Conservation (phyloP, 1,140 invertebrate genomes). For the Cherax quadricarinatus region DNA sequence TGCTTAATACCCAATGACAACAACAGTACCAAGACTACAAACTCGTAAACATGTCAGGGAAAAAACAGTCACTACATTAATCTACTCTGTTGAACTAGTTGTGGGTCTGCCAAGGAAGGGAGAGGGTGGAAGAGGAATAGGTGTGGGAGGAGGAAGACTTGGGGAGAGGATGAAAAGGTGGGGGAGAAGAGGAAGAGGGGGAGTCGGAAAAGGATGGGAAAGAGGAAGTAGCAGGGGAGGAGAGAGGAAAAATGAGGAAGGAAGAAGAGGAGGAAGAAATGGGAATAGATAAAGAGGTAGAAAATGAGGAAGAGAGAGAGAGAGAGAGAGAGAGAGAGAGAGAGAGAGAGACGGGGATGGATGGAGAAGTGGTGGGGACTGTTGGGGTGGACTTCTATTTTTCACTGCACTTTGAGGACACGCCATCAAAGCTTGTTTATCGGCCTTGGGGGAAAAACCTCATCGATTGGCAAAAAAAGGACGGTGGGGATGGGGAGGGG, state of each 20-base stretch:
- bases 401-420: constrained; percentile 64
- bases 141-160: neutral
- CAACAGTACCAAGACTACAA: neutral
- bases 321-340: neutral
- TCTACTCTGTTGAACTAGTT: constrained; percentile 4
- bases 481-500: neutral
- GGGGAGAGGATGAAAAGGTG: neutral
- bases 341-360: neutral
- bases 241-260: neutral
- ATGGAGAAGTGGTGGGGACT: neutral
- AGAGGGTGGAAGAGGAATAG: neutral
- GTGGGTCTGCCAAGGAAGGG: neutral
- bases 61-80: neutral
- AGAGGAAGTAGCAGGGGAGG: neutral
- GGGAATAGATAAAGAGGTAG: neutral
- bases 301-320: neutral
- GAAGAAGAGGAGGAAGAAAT: neutral
- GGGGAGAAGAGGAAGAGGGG: neutral
- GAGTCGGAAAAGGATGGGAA: neutral
- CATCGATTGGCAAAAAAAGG: constrained; percentile 53
- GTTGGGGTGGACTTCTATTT: constrained; percentile 29
- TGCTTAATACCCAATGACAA: neutral
- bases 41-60: neutral
- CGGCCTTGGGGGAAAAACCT: constrained; percentile 36
- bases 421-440: constrained; percentile 62